phyloP scores from a whole-genome alignment of 2,888 invertebrate genomes.

The Netelia melanura region DNA sequence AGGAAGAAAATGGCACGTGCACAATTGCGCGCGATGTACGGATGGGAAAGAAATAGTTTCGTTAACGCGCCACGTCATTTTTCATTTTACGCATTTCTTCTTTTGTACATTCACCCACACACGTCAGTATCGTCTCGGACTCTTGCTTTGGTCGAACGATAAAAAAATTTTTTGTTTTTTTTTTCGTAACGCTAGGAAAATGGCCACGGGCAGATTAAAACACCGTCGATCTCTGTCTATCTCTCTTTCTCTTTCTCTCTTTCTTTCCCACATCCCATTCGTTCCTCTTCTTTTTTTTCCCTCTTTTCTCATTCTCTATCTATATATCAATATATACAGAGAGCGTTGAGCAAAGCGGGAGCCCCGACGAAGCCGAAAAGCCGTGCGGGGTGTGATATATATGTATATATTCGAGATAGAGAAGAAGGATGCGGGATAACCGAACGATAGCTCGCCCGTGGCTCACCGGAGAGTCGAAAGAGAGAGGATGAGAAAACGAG shows the following conservation, averaged over 20 bases:
- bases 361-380: constrained; percentile 32
- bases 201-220: constrained; percentile 62
- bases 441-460: neutral
- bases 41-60: constrained; percentile 33
- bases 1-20: constrained; percentile 29
- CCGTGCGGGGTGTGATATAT: constrained; percentile 33
- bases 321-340: constrained; percentile 5
- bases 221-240: constrained; percentile 23
- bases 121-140: neutral
- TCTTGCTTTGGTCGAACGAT: constrained; percentile 45
- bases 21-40: constrained; percentile 21
- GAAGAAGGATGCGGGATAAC: constrained; percentile 65
- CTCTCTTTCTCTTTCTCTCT: constrained; percentile 4
- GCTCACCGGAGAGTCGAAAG: neutral
- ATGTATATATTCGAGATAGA: constrained; percentile 31
- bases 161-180: constrained; percentile 4
- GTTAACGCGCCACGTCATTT: constrained; percentile 37
- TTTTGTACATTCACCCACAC: constrained; percentile 2
- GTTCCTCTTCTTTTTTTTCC: neutral
- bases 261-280: neutral
- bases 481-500: neutral
- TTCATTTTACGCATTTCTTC: constrained; percentile 16
- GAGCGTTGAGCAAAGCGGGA: constrained; percentile 32
- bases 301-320: neutral
- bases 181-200: constrained; percentile 38